A percentile compares a stretch with the other conserved stretches of the same genome.
These are phyloP conservation scores for Charanyca ferruginea DNA, from an alignment of 2,888 invertebrate genomes.

Conservation along the genomic window DNA sequence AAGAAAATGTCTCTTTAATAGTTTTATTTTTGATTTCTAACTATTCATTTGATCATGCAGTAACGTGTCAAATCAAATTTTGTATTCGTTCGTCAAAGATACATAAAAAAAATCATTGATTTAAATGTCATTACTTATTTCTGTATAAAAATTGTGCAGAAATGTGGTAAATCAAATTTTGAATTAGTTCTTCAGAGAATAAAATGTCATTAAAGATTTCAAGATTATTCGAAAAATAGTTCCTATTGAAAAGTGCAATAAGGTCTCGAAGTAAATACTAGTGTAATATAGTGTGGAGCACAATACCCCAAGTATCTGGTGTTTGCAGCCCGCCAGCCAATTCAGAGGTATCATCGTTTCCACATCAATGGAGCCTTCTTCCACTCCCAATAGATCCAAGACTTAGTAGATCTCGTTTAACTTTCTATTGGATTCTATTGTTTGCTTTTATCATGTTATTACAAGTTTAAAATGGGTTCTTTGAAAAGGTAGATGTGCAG, in stretches of 20 bases:
- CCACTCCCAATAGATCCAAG: conserved; percentile 41
- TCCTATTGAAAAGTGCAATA: conserved; percentile 40
- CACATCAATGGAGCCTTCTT: conserved; percentile 61
- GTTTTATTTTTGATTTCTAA: not conserved
- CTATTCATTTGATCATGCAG: too few species aligned
- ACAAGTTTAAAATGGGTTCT: conserved; percentile 37
- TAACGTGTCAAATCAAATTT: too few species aligned
- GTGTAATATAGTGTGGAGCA: conserved; percentile 44
- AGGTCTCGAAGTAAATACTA: conserved; percentile 43
- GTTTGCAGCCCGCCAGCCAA: conserved; percentile 54
- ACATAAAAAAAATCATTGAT: too few species aligned
- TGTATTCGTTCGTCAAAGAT: too few species aligned
- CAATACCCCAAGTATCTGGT: conserved; percentile 53
- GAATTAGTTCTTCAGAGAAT: not conserved
- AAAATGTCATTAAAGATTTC: not conserved
- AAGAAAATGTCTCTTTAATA: not conserved
- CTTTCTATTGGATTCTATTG: conserved; percentile 51
- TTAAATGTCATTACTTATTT: too few species aligned
- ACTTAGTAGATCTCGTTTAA: conserved; percentile 54
- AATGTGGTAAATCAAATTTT: not conserved
- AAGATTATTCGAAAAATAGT: not conserved
- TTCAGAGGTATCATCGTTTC: conserved; percentile 61
- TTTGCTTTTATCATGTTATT: conserved; percentile 33
- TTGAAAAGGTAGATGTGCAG: conserved; percentile 4
- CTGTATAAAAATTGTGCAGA: too few species aligned